Evolutionary conservation across 2,113 vertebrate genomes (phyloP).

Genomic region (Mesitornis unicolor): DNA sequence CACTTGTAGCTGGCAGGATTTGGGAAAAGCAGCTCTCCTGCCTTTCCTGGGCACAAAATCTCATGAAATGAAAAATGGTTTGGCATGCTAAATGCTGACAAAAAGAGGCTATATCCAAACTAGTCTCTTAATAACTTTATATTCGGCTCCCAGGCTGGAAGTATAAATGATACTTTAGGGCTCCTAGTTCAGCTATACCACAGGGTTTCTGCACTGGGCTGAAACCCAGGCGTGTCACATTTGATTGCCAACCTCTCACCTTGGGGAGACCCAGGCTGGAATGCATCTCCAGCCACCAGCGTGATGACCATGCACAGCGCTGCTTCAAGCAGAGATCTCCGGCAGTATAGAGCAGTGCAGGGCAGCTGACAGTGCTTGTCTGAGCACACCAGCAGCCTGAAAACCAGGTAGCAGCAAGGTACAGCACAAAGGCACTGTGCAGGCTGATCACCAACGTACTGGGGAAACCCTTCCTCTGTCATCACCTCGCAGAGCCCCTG

Average conservation of each 20-base stretch:
- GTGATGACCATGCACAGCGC: not conserved
- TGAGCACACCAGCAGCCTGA: not conserved
- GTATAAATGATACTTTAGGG: not conserved
- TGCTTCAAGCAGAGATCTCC: not conserved
- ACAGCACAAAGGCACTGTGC: fast-evolving
- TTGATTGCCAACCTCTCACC: not conserved
- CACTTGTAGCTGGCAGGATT: not conserved
- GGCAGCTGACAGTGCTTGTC: not conserved
- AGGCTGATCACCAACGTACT: not conserved
- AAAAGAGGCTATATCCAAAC: not conserved
- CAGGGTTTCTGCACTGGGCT: not conserved
- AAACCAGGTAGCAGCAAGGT: not conserved
- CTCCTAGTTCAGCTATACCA: not conserved
- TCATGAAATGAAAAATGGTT: not conserved
- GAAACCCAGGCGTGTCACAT: not conserved
- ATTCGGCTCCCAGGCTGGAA: not conserved
- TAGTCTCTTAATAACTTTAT: not conserved
- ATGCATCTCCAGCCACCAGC: not conserved
- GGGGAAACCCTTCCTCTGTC: not conserved
- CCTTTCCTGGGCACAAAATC: not conserved
- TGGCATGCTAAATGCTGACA: not conserved
- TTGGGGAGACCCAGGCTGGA: fast-evolving
- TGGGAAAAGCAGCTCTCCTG: not conserved
- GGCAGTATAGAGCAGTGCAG: not conserved
- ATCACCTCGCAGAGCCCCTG: fast-evolving